Evolutionary conservation across 2,797 vertebrate species (phyloP), one percentile per base, ranked within the genome.

Genomic region (Synaphobranchus kaupii): DNA sequence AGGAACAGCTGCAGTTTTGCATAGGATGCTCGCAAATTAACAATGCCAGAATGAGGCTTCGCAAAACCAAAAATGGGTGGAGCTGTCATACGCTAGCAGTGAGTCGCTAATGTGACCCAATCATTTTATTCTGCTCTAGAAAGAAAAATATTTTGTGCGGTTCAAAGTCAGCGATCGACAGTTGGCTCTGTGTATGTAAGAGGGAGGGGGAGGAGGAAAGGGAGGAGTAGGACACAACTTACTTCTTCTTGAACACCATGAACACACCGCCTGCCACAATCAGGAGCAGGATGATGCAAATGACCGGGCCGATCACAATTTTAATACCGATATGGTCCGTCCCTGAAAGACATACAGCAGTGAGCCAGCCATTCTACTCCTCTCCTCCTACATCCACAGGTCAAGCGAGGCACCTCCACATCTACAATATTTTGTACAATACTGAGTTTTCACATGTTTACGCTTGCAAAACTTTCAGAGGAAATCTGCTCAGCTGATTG

Each of bases 181-280:
- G 50, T 52, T 9, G 1, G 1, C 58, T 73, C 47, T 22, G 22
- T 9, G 0, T 60, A 84, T 84, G 8, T 48, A 66, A 85, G 25
- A 7, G 63, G 7, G 12, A 47, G 17, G 10, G 6, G 48, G 31
- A 76, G 34, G 34, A 0, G 39, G 9, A 83, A 4, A 8, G 17
- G 9, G 4, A 15, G 47, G 10, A 80, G 12, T 28, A 44, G 10
- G 15, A 1, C 12, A 63, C 48, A 10, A 90, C 96, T 58, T 90
- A 98, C 98, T 96, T 98, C 93, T 98, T 99, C 90, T 96, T 98
- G 94, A 99, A 96, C 88, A 98, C 92, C 0, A 98, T 56, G 0
- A 97, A 97, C 90, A 96, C 96, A 0, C 93, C 94, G 71, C 92
- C 92, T 10, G 96, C 94, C 91, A 98, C 94, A 28, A 95, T 86